Percentiles rank a stretch among this genome's conserved stretches.
These are phyloP conservation scores for Ceratina calcarata DNA, from an alignment of 1,140 invertebrate genomes.

Conservation along the genomic window DNA sequence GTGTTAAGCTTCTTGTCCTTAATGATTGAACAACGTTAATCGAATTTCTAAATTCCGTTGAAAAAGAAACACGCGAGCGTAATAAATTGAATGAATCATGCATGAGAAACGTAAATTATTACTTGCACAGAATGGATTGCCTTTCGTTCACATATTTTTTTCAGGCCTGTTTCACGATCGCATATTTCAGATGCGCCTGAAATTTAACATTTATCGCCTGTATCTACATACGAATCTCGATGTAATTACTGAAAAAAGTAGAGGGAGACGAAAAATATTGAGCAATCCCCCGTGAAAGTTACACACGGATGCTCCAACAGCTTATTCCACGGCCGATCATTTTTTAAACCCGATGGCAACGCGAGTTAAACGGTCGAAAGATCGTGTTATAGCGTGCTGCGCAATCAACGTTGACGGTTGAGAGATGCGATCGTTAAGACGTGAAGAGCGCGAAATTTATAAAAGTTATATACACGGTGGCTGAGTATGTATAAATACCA, in stretches of 20 bases:
- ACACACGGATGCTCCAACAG: not conserved
- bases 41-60: not conserved
- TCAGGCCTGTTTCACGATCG: too few relatives aligned
- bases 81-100: not conserved
- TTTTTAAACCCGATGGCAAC: not conserved
- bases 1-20: too few relatives aligned
- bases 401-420: not conserved
- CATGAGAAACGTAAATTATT: too few relatives aligned
- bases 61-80: not conserved
- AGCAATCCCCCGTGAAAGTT: not conserved
- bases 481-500: not conserved
- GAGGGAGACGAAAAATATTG: not conserved
- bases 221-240: too few relatives aligned
- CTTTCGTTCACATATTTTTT: too few relatives aligned
- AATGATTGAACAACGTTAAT: too few relatives aligned
- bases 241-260: too few relatives aligned
- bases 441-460: not conserved
- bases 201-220: too few relatives aligned
- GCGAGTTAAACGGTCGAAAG: not conserved
- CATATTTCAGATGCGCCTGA: too few relatives aligned
- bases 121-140: too few relatives aligned
- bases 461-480: not conserved
- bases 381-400: not conserved
- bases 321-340: not conserved
- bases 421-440: not conserved